Conservation (phyloP, 2,797 vertebrate genomes). For the Ctenochaetus hawaiiensis region DNA sequence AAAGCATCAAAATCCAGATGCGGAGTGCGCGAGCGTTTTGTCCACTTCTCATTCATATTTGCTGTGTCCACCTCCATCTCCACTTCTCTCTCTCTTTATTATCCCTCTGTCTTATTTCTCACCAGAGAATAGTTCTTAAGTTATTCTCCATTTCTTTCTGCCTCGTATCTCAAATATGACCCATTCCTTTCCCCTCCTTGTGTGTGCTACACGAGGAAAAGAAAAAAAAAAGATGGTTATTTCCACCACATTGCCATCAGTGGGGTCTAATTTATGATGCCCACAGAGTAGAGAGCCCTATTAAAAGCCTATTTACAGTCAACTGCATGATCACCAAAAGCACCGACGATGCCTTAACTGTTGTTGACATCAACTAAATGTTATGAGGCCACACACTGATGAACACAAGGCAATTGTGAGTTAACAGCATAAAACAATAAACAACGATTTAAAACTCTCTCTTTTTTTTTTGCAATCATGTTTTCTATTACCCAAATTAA, state of each 20-base stretch:
- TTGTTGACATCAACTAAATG: conserved; percentile 51
- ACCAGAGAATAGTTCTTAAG: conserved; percentile 29
- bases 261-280: conserved; percentile 61
- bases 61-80: conserved; percentile 20
- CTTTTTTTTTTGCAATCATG: not conserved
- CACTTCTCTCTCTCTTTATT: conserved; percentile 18
- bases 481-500: conserved; percentile 16
- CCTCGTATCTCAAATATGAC: conserved; percentile 31
- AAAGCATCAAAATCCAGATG: conserved; percentile 62
- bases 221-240: conserved; percentile 41
- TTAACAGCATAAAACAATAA: conserved; percentile 26
- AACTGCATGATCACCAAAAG: conserved; percentile 48
- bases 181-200: conserved; percentile 13
- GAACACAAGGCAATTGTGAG: not conserved
- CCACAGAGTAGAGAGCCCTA: conserved; percentile 49
- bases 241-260: conserved; percentile 55
- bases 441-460: not conserved
- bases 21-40: conserved; percentile 49
- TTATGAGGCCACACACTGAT: conserved; percentile 19
- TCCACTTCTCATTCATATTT: conserved; percentile 46
- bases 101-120: conserved; percentile 36
- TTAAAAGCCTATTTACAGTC: conserved; percentile 74
- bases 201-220: conserved; percentile 30
- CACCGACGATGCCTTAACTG: conserved; percentile 40
- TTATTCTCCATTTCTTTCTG: conserved; percentile 50